These are phyloP conservation scores for Zaprionus ornatus DNA, from an alignment of 1,140 invertebrate species.

Conservation along the genomic window DNA sequence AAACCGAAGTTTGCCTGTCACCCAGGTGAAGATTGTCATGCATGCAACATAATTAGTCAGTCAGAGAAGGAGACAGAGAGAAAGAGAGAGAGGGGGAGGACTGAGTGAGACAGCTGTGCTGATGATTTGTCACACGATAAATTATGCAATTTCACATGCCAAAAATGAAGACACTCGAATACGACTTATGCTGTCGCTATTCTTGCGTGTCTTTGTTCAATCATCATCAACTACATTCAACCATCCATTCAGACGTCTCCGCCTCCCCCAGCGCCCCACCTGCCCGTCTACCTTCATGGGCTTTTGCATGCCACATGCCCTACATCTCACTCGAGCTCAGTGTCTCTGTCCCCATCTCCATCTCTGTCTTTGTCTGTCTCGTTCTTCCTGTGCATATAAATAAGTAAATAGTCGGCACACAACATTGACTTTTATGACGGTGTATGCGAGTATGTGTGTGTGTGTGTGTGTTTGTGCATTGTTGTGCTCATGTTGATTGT, in stretches of 20 bases:
- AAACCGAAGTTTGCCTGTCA: slow-evolving; percentile 24
- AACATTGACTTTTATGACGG: slow-evolving; percentile 70
- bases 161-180: slow-evolving; percentile 60
- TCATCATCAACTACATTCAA: slow-evolving; percentile 64
- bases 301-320: slow-evolving; percentile 66
- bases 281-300: slow-evolving; percentile 25
- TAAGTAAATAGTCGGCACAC: slow-evolving; percentile 71
- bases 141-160: slow-evolving; percentile 80
- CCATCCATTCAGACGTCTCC: slow-evolving; percentile 42
- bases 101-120: slow-evolving; percentile 43
- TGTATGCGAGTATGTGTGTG: slow-evolving; percentile 27
- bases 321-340: slow-evolving; percentile 38
- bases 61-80: not conserved
- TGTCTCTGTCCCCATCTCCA: slow-evolving; percentile 11
- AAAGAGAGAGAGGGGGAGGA: not conserved
- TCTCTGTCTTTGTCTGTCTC: not conserved
- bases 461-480: slow-evolving; percentile 16
- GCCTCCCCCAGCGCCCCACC: slow-evolving; percentile 10
- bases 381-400: slow-evolving; percentile 53
- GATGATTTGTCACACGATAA: slow-evolving; percentile 80
- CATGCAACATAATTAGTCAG: slow-evolving; percentile 63
- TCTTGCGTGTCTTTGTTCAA: slow-evolving; percentile 77
- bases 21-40: slow-evolving; percentile 26
- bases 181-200: slow-evolving; percentile 30
- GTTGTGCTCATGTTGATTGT: slow-evolving; percentile 64